Base-by-base conservation (phyloP, 2,797 vertebrate species). In the Clamator glandarius region DNA sequence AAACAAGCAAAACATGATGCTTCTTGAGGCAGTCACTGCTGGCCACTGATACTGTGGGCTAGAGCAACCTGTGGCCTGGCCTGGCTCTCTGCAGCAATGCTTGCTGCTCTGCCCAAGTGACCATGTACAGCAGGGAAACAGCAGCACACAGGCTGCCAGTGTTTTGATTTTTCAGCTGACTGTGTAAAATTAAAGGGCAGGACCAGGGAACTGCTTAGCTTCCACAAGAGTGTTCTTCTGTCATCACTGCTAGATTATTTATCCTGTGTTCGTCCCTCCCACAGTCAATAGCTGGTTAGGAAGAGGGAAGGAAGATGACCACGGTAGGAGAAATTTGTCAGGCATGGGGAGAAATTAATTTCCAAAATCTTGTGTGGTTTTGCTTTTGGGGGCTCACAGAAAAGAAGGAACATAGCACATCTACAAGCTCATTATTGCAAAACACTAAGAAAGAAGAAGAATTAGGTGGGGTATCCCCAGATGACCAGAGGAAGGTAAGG, bases 381-480 rank as follows among this genome's bases (percentile, higher is more conserved):
- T 14, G 31, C 9, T 51, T 74, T 69, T 58, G 0, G 1, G 5
- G 15, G 21, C 35, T 75, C 0, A 0, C 14, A 36, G 50, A 72
- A 77, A 72, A 61, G 44, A 81, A 80, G 24, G 17, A 52, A 57
- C 5, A 19, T 8, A 11, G 20, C 52, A 15, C 33, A 46, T 55
- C 46, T 74, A n/a, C 21, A 83, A 67, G 21, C 16, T 59, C 21
- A 20, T 63, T 73, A 28, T 11, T 35, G 55, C 36, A 46, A 82
- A 90, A 83, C 16, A 26, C 5, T 51, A 80, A 46, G 41, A 76
- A 69, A 79, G 46, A 62, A 21, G 21, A 77, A 75, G 23, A 61
- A 52, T 64, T 70, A 29, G 28, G 23, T 67, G 31, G 5, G 12
- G 9, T 48, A 21, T 36, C 7, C 11, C 19, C 23, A 66, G 24